Percentiles rank a stretch among this genome's conserved stretches.
Conservation (phyloP, 2,797 vertebrate genomes). For the Megaceryle alcyon region DNA sequence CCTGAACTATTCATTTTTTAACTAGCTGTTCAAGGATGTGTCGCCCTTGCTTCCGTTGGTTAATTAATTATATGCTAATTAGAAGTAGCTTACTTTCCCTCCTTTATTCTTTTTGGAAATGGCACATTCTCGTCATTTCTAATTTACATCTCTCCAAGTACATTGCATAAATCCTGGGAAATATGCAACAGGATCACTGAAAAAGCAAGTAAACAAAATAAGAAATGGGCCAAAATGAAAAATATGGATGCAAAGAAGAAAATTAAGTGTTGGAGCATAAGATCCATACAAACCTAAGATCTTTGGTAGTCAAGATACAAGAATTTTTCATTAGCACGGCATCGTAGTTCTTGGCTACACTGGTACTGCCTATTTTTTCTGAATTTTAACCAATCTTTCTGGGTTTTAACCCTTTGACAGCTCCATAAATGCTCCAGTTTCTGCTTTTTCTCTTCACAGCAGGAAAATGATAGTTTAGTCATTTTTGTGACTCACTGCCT, state of each 20-base stretch:
- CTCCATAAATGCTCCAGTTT: not conserved
- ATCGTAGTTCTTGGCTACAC: not conserved
- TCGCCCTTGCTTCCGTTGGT: not conserved
- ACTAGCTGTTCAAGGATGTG: not conserved
- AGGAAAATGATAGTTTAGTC: not conserved
- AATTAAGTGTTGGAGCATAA: not conserved
- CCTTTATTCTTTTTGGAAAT: not conserved
- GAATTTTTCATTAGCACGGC: not conserved
- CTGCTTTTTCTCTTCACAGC: not conserved
- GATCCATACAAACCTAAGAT: not conserved
- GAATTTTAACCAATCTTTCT: not conserved
- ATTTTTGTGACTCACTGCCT: not conserved
- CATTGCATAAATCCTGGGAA: not conserved
- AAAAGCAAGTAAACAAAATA: not conserved
- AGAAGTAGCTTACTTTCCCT: not conserved
- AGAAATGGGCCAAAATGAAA: not conserved
- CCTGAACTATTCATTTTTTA: not conserved
- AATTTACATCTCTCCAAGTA: not conserved
- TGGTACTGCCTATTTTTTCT: not conserved
- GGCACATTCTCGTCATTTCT: not conserved
- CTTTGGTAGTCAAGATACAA: not conserved
- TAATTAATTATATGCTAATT: slow-evolving; percentile 9
- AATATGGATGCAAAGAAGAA: not conserved
- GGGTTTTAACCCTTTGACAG: not conserved
- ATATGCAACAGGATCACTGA: not conserved